Conservation (phyloP, 2,113 vertebrate genomes). For the Dendrocopos noguchii region DNA sequence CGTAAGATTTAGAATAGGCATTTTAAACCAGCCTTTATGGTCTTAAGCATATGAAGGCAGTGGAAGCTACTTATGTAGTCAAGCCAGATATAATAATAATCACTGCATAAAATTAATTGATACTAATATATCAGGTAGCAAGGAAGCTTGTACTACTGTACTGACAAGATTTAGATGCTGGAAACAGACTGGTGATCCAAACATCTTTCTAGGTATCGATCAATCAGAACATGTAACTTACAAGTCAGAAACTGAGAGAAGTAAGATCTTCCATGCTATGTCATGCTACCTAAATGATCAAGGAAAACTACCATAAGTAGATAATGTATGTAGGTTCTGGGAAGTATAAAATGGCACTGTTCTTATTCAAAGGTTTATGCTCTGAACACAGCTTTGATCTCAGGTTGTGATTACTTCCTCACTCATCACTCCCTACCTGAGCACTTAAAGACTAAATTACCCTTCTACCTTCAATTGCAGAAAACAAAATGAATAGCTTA, state of each 20-base stretch:
- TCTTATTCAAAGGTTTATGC: background rate
- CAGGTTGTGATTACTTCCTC: background rate
- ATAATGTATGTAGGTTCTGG: background rate
- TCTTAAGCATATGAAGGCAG: background rate
- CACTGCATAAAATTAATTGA: background rate
- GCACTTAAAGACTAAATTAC: background rate
- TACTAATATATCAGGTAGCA: background rate
- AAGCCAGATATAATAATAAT: background rate
- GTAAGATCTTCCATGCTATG: background rate
- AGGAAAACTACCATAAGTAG: background rate
- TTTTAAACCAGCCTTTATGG: constrained; percentile 10
- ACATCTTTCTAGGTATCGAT: background rate
- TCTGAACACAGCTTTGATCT: background rate
- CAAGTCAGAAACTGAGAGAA: background rate
- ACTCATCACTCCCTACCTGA: background rate
- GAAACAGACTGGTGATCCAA: background rate
- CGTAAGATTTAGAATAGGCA: background rate
- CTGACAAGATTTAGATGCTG: background rate
- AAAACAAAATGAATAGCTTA: background rate
- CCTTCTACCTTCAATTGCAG: background rate
- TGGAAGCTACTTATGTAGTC: background rate
- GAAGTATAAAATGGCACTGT: background rate
- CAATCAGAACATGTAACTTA: background rate
- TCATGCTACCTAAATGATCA: background rate
- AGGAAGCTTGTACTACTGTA: background rate